Conservation (phyloP, 1,140 invertebrate species). For the Medauroidea extradentata region DNA sequence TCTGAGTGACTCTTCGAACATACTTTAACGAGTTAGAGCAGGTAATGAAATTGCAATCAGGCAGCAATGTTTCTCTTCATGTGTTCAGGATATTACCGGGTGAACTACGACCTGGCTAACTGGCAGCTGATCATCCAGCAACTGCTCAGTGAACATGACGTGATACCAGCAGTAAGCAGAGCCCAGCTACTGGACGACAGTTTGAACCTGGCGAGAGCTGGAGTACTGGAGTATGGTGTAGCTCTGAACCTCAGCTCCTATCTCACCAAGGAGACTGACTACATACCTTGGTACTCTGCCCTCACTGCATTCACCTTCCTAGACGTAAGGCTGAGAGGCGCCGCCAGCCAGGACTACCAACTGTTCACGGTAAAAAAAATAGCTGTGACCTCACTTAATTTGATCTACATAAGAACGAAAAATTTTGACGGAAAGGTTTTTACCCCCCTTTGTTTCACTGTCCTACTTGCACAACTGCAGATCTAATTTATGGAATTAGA, state of each 20-base stretch:
- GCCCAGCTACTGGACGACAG: constrained; percentile 56
- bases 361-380: constrained; percentile 9
- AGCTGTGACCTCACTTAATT: no score
- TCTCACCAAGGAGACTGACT: constrained; percentile 50
- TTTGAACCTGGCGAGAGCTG: constrained; percentile 43
- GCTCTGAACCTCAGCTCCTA: constrained; percentile 49
- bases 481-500: no score
- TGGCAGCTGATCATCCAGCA: constrained; percentile 49
- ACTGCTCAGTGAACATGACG: constrained; percentile 34
- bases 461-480: no score
- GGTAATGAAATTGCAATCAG: no score
- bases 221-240: constrained; percentile 34
- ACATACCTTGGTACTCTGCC: constrained; percentile 42
- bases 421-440: no score
- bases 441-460: no score
- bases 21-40: not conserved
- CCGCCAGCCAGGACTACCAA: not conserved
- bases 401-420: no score
- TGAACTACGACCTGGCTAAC: constrained; percentile 53
- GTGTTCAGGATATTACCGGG: constrained; percentile 54
- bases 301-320: constrained; percentile 5
- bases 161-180: constrained; percentile 55
- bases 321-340: not conserved
- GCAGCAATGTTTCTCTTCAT: no score
- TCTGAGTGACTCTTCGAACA: not conserved